Conservation (phyloP, 2,888 invertebrate species). For the Aradus depressus region DNA sequence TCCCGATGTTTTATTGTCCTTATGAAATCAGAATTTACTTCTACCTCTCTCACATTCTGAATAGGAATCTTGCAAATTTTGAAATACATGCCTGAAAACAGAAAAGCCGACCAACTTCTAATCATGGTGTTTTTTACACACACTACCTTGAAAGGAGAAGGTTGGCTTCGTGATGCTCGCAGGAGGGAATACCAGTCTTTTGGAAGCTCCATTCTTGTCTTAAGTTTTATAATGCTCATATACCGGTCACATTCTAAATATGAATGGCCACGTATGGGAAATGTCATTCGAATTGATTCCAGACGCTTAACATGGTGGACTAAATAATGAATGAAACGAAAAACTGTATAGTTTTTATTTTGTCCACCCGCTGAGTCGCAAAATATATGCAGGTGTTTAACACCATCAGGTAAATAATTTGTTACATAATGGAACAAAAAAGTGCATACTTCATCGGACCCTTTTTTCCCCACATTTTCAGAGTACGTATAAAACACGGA, state of each 20-base stretch:
- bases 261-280: conserved; percentile 26
- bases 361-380: conserved; percentile 22
- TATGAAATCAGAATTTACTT: too few relatives aligned
- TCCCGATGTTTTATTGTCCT: too few relatives aligned
- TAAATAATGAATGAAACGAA: conserved; percentile 15
- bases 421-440: not conserved
- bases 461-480: conserved; percentile 1
- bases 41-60: too few relatives aligned
- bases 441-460: conserved; percentile 4
- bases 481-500: too few relatives aligned
- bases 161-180: too few relatives aligned
- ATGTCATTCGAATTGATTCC: conserved; percentile 26
- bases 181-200: too few relatives aligned
- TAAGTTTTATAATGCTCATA: conserved; percentile 27
- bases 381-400: conserved; percentile 6
- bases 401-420: not conserved
- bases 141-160: too few relatives aligned
- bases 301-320: conserved; percentile 15
- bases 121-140: too few relatives aligned
- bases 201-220: conserved; percentile 28
- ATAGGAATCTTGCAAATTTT: too few relatives aligned
- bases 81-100: too few relatives aligned
- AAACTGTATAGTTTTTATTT: conserved; percentile 15
- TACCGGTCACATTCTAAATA: conserved; percentile 30
- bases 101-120: too few relatives aligned